Evolutionary conservation across 1,140 invertebrate genomes (phyloP).

Genomic region (Scylla paramamosain): DNA sequence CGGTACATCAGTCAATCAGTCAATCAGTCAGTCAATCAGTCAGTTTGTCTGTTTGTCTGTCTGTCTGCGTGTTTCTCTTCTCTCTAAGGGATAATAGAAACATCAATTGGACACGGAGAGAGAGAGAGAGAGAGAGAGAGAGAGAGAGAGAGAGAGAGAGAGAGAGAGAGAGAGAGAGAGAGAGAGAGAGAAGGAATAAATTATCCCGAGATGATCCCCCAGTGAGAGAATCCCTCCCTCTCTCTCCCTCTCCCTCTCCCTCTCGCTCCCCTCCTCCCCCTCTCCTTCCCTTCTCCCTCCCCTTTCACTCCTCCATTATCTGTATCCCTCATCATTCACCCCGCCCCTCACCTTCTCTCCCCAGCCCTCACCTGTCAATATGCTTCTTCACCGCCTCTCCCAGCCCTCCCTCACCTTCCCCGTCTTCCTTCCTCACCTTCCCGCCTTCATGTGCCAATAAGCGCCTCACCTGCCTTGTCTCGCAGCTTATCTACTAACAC

Average conservation of each 20-base stretch:
- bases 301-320: neutral
- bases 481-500: neutral
- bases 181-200: neutral
- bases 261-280: neutral
- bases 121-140: neutral
- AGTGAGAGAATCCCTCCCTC: neutral
- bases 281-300: neutral
- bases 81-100: constrained; percentile 7
- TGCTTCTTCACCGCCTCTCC: neutral
- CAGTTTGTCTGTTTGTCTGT: neutral
- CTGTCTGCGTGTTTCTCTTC: neutral
- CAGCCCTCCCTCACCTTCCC: neutral
- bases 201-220: neutral
- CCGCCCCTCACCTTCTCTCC: neutral
- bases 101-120: neutral
- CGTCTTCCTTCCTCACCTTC: neutral
- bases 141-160: constrained; percentile 4
- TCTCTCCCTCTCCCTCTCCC: neutral
- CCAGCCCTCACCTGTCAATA: neutral
- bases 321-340: neutral
- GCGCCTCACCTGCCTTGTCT: neutral
- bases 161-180: neutral
- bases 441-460: neutral
- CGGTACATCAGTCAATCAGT: neutral
- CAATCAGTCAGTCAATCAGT: neutral